Base-by-base conservation (phyloP, 2,797 vertebrate genomes). In the Tolypeutes matacus region DNA sequence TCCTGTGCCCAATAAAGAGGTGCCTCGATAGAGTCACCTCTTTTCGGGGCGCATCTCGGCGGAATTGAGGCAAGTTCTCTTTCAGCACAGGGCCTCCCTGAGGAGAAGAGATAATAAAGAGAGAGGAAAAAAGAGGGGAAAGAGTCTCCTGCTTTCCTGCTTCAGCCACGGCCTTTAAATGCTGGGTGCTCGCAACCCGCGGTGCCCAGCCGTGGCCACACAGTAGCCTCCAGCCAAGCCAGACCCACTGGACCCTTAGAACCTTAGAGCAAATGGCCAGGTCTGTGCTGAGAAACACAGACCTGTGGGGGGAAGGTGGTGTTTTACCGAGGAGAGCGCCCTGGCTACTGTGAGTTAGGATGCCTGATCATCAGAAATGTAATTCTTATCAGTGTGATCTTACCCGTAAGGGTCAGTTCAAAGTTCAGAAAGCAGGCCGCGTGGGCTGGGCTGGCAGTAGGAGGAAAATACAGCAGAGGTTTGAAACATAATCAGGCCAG, bases 31-130 rank as follows among this genome's bases (percentile, higher is more conserved):
- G 69, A 72, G 64, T 81, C 83, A 77, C 31, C 75, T 25, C 34
- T 91, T 96, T 85, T 84, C 49, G 4, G 23, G 65, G 73, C 27
- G 6, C n/a, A 93, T 91, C 80, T 80, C 67, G 4, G 31, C 92
- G 83, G 90, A 83, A 91, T 5, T 91, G 77, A 58, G n/a, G 70
- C 60, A 92, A 86, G n/a, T 72, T 95, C n/a, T 29, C 75, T 89
- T 91, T 96, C 85, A 92, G 76, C 60, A 86, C 86, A 39, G n/a
- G 60, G 60, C 95, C 72, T 95, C 75, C 87, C 92, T 34, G 51
- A 96, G 76, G 49, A 95, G 75, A 90, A 93, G 90, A 69, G 39
- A 86, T 82, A 88, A 95, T 83, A 92, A 75, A 93, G 72, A n/a
- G 58, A 64, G 36, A 56, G 53, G 53, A 36, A 7, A 31, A 5